Conservation (phyloP, 2,797 vertebrate genomes). For the Pipistrellus pipistrellus region DNA sequence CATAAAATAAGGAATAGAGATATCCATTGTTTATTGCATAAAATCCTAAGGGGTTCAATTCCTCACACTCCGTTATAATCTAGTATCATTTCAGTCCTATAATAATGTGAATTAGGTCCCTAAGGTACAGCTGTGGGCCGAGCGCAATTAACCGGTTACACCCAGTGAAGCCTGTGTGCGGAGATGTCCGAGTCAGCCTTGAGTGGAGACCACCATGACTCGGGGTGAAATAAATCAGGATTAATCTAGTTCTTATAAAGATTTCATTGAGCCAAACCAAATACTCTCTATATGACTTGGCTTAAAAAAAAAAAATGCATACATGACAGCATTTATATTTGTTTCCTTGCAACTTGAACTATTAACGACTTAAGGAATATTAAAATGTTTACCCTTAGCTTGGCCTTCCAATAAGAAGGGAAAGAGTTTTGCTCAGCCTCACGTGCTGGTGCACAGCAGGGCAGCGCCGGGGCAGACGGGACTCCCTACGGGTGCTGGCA, state of each 20-base stretch:
- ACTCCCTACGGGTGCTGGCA: conserved; percentile 96
- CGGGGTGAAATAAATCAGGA: background rate
- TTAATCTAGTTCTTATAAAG: conserved; percentile 45
- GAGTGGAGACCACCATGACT: background rate
- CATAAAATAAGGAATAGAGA: background rate
- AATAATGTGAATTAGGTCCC: background rate
- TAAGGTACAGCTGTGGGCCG: no score
- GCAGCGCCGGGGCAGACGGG: conserved; percentile 94
- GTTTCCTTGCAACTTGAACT: conserved; percentile 16
- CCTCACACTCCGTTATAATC: conserved; percentile 19
- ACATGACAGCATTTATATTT: background rate
- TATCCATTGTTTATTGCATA: background rate
- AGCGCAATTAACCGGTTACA: background rate
- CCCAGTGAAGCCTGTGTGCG: background rate
- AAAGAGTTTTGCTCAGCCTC: conserved; percentile 82
- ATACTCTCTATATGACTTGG: background rate
- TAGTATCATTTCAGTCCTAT: background rate
- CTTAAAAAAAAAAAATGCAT: background rate
- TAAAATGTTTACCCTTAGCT: conserved; percentile 26
- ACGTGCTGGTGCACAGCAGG: conserved; percentile 97
- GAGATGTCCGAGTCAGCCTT: background rate
- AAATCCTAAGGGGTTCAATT: background rate
- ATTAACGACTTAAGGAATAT: conserved; percentile 32
- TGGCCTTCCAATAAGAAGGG: conserved; percentile 44
- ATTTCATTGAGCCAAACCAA: conserved; percentile 18